These are phyloP conservation scores for Cheirogaleus medius DNA, from an alignment of 2,113 vertebrate genomes.

Conservation along the genomic window DNA sequence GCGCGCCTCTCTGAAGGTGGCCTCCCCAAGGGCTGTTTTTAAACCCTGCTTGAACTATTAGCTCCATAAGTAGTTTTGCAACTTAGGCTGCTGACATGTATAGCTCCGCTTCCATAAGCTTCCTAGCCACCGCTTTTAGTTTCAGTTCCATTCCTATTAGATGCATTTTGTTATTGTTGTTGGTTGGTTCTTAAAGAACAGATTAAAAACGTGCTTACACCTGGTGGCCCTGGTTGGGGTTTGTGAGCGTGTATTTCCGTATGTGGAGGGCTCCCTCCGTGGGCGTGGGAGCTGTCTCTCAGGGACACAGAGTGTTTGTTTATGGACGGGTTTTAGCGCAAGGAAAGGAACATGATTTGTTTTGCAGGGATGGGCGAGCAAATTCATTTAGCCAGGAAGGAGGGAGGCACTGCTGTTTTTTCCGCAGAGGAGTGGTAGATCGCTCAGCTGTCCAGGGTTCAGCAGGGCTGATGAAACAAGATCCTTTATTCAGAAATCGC, in stretches of 20 bases:
- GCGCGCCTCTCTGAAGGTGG: not conserved
- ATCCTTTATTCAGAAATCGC: not conserved
- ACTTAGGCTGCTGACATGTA: conserved; percentile 44
- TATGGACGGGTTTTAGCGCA: conserved; percentile 47
- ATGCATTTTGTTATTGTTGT: not conserved
- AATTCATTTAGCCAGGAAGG: conserved; percentile 38
- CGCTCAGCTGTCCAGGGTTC: conserved; percentile 5
- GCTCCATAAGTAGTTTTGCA: conserved; percentile 43
- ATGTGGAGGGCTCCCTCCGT: conserved; percentile 24
- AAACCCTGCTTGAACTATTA: not conserved
- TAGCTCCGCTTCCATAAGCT: not conserved
- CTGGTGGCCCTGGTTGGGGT: not conserved
- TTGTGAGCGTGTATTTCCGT: not conserved
- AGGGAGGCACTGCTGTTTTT: conserved; percentile 36
- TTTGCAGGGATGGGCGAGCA: conserved; percentile 56
- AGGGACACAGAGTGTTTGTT: conserved; percentile 2
- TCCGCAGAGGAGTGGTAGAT: not conserved
- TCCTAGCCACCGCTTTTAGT: not conserved
- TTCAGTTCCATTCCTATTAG: not conserved
- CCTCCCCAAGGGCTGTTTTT: not conserved
- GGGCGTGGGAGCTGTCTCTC: conserved; percentile 21
- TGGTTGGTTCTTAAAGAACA: not conserved
- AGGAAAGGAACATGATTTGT: conserved; percentile 50
- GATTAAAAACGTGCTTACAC: not conserved
- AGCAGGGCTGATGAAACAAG: not conserved